These are phyloP conservation scores for Nebria ingens DNA, from an alignment of 1,140 invertebrate species.

Conservation along the genomic window DNA sequence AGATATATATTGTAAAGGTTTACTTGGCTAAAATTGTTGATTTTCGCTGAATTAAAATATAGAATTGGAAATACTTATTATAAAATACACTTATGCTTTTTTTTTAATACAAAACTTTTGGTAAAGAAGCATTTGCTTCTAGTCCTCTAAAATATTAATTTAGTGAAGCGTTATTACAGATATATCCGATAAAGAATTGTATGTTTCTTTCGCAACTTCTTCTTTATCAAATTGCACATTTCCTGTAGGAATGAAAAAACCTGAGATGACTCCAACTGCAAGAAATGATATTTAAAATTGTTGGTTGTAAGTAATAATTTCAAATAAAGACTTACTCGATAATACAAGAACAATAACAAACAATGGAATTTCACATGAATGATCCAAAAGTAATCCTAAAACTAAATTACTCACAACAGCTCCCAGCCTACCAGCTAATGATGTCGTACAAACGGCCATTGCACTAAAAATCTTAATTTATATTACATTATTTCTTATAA, in stretches of 20 bases:
- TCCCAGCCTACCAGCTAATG: conserved; percentile 41
- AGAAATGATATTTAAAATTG: too few relatives aligned
- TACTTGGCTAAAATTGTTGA: too few relatives aligned
- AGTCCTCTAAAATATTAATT: too few relatives aligned
- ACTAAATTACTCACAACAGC: conserved; percentile 43
- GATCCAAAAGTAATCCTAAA: conserved; percentile 42
- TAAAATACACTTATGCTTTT: too few relatives aligned
- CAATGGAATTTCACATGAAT: conserved; percentile 40
- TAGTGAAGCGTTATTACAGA: too few relatives aligned
- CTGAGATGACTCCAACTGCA: conserved; percentile 13
- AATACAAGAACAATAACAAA: conserved; percentile 37
- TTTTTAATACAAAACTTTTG: too few relatives aligned
- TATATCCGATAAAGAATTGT: not conserved
- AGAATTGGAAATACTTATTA: too few relatives aligned
- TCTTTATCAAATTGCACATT: not conserved
- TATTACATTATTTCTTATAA: too few relatives aligned
- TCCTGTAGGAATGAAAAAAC: not conserved
- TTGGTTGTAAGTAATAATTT: not conserved
- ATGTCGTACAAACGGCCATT: conserved; percentile 40
- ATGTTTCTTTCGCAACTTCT: not conserved
- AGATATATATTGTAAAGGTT: too few relatives aligned
- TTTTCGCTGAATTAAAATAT: too few relatives aligned
- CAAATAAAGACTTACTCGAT: conserved; percentile 29
- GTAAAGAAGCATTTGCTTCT: too few relatives aligned
- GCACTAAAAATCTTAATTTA: conserved; percentile 28